Evolutionary conservation across 1,140 invertebrate species (phyloP), one percentile per base, ranked within the genome.

Genomic region (Aphelenchoides avenae): DNA sequence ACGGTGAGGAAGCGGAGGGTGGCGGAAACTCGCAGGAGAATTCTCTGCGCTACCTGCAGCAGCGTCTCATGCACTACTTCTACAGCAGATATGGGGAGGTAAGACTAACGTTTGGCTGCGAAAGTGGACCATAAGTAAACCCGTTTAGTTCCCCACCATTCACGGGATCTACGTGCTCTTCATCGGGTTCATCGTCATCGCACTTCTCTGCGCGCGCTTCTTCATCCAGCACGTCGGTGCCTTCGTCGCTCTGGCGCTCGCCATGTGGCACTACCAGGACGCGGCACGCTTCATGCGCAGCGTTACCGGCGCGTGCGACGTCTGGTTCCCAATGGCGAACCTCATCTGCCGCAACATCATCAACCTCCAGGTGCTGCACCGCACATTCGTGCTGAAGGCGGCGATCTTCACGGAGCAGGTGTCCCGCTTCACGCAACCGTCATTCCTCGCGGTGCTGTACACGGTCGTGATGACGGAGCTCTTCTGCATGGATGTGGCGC

Each of bases 91-190:
- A 53, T 46, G 52, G 50, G 3, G 52, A 53, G 15, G 52, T 53
- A 18, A 26, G 15, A n/a, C 6, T 18, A 22, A 13, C 7, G 22
- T 36, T 36, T 18, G 34, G 34, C 34, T 36, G 34, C 13, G 13
- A 18, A 13, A 18, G 18, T 13, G 13, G 13, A 13, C 13, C 34
- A 50, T 18, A 48, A 49, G 18, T 51, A n/a, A 27, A 4, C 44
- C 7, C 27, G 58, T 64, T 52, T 22, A 60, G 57, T 60, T 60
- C 33, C 57, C 57, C 13, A 61, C 29, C 15, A 34, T 60, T 11
- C 36, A 64, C 27, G 42, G 22, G 7, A 18, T 60, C 22, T 39
- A 46, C 20, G 26, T 46, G 15, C 39, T 60, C 15, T 15, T 60
- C n/a, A 44, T 31, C 11, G 34, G 36, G 24, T 20, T 43, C 9